phyloP scores from a whole-genome alignment of 2,113 vertebrate genomes.

The Grallaria varia region DNA sequence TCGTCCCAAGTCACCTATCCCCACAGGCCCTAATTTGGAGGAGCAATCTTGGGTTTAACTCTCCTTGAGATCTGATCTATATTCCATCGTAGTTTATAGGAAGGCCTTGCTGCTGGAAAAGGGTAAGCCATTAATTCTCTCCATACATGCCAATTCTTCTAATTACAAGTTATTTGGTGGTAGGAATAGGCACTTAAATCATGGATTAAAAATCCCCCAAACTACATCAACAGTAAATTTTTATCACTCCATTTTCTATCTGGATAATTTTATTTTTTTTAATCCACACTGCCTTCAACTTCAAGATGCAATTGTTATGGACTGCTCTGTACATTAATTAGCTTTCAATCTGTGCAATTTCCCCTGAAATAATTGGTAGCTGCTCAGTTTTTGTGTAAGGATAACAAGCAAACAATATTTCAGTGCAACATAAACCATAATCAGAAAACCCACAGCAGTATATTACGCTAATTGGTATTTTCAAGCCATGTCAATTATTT shows the following conservation, averaged over 20 bases:
- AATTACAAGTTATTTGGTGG: neutral
- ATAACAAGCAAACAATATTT: neutral
- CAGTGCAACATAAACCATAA: neutral
- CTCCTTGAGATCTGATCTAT: neutral
- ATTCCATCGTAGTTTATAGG: neutral
- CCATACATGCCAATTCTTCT: neutral
- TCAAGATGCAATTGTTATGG: neutral
- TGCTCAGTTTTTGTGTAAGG: neutral
- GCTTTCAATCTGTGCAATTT: neutral
- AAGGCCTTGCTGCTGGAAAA: neutral
- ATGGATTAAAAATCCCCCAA: rapidly evolving
- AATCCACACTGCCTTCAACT: neutral
- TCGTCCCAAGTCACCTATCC: neutral
- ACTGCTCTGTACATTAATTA: neutral
- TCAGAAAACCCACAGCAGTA: neutral
- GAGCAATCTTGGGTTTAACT: neutral
- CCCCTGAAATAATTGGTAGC: neutral
- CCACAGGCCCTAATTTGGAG: neutral
- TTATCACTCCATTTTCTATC: neutral
- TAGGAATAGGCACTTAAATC: neutral
- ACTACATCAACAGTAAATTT: neutral
- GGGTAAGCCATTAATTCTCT: neutral
- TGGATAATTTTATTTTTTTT: neutral
- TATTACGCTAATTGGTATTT: neutral
- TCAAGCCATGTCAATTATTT: neutral